phyloP scores from a whole-genome alignment of 2,113 vertebrate species.

The Salvelinus fontinalis region DNA sequence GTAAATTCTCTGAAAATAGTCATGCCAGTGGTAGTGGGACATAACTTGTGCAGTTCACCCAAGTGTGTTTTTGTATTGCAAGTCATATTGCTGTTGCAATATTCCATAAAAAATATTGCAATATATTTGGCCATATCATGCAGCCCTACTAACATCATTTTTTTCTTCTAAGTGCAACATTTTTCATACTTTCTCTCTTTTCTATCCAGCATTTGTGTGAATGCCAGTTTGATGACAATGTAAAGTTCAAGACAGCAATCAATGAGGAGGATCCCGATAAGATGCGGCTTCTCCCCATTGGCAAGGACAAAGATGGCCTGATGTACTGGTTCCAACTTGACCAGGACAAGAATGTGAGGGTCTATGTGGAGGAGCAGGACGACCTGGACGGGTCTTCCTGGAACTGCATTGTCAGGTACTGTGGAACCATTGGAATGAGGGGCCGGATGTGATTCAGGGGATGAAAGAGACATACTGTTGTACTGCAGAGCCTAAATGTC shows the following conservation, averaged over 20 bases:
- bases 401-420: conserved; percentile 94
- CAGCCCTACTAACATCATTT: not conserved
- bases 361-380: conserved; percentile 97
- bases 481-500: not conserved
- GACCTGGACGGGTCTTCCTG: conserved; percentile 92
- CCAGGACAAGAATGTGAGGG: conserved; percentile 91
- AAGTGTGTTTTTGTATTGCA: no score
- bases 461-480: not conserved
- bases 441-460: not conserved
- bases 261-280: conserved; percentile 95
- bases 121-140: not conserved
- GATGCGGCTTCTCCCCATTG: conserved; percentile 96
- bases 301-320: conserved; percentile 92
- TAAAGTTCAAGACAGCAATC: conserved; percentile 95
- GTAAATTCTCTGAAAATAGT: no score
- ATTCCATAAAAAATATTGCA: not conserved
- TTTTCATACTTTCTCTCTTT: conserved; percentile 29
- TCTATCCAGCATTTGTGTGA: conserved; percentile 89
- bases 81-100: not conserved
- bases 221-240: conserved; percentile 97
- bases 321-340: conserved; percentile 99
- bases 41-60: no score
- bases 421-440: not conserved
- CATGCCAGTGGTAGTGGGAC: no score
- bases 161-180: not conserved